These are phyloP conservation scores for Trichomalopsis sarcophagae DNA, from an alignment of 1,140 invertebrate genomes.

Conservation along the genomic window DNA sequence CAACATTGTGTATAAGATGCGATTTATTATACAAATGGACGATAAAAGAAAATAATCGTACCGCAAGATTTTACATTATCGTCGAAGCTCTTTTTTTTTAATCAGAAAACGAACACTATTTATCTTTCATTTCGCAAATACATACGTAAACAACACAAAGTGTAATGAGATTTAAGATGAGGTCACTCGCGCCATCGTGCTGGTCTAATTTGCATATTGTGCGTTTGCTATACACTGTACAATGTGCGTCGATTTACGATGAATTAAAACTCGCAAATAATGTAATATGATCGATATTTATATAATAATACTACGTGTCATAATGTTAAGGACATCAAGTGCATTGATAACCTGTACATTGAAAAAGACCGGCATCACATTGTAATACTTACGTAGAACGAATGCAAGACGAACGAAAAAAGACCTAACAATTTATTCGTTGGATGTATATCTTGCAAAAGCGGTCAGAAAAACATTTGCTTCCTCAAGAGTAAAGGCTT, in stretches of 20 bases:
- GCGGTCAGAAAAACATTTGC: neutral
- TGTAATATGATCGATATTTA: constrained; percentile 19
- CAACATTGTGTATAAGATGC: neutral
- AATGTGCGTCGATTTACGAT: neutral
- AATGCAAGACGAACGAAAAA: neutral
- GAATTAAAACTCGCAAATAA: neutral
- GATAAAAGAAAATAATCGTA: neutral
- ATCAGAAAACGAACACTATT: neutral
- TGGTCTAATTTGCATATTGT: neutral
- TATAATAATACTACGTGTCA: constrained; percentile 4
- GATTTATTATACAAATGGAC: neutral
- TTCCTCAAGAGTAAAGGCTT: neutral
- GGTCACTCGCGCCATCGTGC: neutral
- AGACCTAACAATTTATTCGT: neutral
- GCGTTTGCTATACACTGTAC: neutral
- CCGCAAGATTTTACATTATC: neutral
- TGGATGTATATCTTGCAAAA: neutral
- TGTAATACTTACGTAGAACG: neutral
- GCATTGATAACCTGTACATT: neutral
- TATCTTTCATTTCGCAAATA: neutral
- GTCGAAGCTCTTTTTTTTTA: neutral
- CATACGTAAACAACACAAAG: neutral
- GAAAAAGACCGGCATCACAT: neutral
- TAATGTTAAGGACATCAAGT: constrained; percentile 5
- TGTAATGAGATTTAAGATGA: neutral